A percentile compares a stretch with the other conserved stretches of the same genome.
phyloP scores from a whole-genome alignment of 2,888 invertebrate species.

The Invenusta paracnida region DNA sequence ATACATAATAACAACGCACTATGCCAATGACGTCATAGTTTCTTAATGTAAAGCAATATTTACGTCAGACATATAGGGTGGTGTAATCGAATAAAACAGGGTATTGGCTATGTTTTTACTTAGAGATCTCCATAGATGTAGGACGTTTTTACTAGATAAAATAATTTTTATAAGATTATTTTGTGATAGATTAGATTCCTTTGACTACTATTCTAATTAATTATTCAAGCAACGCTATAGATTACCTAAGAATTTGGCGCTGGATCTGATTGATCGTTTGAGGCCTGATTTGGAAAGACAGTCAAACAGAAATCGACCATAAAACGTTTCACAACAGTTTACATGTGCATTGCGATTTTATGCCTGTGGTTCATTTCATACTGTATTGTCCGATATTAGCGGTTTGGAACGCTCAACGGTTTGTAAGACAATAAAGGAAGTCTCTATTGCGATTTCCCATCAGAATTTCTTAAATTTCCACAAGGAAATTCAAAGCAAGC shows the following conservation, averaged over 20 bases:
- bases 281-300: background rate
- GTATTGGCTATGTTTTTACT: background rate
- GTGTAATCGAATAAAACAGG: background rate
- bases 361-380: background rate
- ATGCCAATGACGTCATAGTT: too few relatives aligned
- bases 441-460: background rate
- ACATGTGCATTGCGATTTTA: background rate
- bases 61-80: too few relatives aligned
- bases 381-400: background rate
- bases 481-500: too few relatives aligned
- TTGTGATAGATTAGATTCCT: background rate
- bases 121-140: too few relatives aligned
- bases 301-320: background rate
- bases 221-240: background rate
- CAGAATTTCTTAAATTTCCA: background rate
- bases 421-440: background rate
- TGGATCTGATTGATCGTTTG: background rate
- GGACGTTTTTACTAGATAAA: background rate
- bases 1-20: too few relatives aligned
- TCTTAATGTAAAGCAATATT: too few relatives aligned
- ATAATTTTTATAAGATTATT: background rate
- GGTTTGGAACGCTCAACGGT: background rate
- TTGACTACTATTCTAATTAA: background rate
- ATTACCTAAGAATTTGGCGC: background rate
- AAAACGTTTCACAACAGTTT: background rate